Base-by-base conservation (phyloP, 2,888 invertebrate genomes). In the Aphidoletes aphidimyza region DNA sequence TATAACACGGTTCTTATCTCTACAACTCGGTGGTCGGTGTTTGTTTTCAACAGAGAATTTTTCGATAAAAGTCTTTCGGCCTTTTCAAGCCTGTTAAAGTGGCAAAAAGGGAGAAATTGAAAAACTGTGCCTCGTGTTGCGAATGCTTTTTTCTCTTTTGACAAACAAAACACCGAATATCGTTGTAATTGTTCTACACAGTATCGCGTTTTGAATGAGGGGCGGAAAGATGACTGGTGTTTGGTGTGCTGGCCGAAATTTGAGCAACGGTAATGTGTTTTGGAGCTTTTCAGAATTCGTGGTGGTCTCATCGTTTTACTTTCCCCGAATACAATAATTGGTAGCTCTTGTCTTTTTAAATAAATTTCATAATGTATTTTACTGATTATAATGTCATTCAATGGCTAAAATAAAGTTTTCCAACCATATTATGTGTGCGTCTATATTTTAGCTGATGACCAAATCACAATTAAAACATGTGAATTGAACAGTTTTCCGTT, bases 331-430 rank as follows among this genome's bases (percentile, higher is more conserved):
- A 69, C 30, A 30, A 69, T 69, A 69, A 69, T 69, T 69, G 26
- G 69, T 69, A 30, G 30, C 69, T 26, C 69, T 69, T 69, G 14
- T 5, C 30, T 69, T 34, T 5, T 69, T 11, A 39, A n/a, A n/a
- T n/a, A n/a, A 69, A 69, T 30, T 30, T 69, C 69, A 30, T 69
- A 69, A 69, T 69, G 69, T n/a, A 69, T 30, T 69, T 69, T n/a
- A 69, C n/a, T 69, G 0, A 69, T 30, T 30, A n/a, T 17, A 30
- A 30, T 30, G 11, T 14, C 14, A 69, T 69, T 69, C 26, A 54
- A 14, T 30, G 69, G 69, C 30, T 9, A 69, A 30, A 30, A 69
- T 30, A 34, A 69, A n/a, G n/a, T n/a, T n/a, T 69, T 6, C 26
- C 22, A 54, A 22, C 22, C 54, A 54, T 26, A 22, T 54, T 5